Evolutionary conservation across 1,140 invertebrate species (phyloP).

Genomic region (Stegodyphus dumicola): DNA sequence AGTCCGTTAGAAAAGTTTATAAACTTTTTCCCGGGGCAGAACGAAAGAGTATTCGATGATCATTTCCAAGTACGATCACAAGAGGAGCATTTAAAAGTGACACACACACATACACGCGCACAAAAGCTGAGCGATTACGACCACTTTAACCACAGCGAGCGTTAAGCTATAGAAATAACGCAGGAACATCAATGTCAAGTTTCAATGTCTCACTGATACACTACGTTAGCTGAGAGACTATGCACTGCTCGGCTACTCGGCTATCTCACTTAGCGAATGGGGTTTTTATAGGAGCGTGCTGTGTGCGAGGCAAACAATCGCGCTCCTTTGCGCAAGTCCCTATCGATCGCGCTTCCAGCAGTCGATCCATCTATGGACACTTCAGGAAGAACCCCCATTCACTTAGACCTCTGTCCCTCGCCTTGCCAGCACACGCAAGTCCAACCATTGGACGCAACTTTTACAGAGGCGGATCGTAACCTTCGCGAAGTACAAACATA

Average conservation of each 20-base stretch:
- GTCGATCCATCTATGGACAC: conserved; percentile 4
- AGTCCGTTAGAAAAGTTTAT: conserved; percentile 18
- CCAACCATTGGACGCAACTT: conserved; percentile 32
- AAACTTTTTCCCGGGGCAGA: conserved; percentile 33
- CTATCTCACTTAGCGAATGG: conserved; percentile 27
- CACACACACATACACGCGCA: background rate
- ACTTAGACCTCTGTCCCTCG: conserved; percentile 36
- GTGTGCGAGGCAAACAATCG: conserved; percentile 42
- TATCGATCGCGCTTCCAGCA: background rate
- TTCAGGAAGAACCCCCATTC: conserved; percentile 34
- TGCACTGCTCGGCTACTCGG: conserved; percentile 27
- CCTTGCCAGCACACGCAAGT: conserved; percentile 2
- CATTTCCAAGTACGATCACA: background rate
- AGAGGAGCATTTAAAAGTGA: background rate
- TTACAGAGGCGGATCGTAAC: background rate
- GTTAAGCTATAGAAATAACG: conserved; percentile 1
- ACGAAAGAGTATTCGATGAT: background rate
- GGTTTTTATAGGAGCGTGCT: conserved; percentile 50
- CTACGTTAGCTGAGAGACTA: conserved; percentile 22
- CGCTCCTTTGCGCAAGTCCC: conserved; percentile 36
- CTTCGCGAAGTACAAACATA: too few species aligned
- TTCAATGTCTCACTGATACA: conserved; percentile 18
- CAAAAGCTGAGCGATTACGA: background rate
- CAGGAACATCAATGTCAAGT: conserved; percentile 26
- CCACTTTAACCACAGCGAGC: background rate